phyloP scores from a whole-genome alignment of 2,113 vertebrate species.

The Vanacampus margaritifer region DNA sequence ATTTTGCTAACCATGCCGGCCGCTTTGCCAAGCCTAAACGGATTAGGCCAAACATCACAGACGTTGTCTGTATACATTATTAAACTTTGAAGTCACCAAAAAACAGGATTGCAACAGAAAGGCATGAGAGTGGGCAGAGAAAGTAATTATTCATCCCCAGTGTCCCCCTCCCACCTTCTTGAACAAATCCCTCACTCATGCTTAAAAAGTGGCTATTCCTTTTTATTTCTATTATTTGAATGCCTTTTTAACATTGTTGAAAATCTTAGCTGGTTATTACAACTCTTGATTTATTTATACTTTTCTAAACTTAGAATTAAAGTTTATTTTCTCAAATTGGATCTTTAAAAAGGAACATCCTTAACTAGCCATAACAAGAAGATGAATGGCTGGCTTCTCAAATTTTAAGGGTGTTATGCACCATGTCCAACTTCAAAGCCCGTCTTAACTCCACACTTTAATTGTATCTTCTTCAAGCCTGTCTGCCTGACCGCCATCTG shows the following conservation, averaged over 20 bases:
- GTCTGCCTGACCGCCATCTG: slow-evolving; percentile 73
- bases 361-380: slow-evolving; percentile 72
- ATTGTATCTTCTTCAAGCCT: slow-evolving; percentile 80
- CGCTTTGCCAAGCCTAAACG: slow-evolving; percentile 53
- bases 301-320: slow-evolving; percentile 64
- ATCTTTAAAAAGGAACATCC: slow-evolving; percentile 64
- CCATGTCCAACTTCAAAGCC: slow-evolving; percentile 83
- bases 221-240: slow-evolving; percentile 3
- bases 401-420: slow-evolving; percentile 72
- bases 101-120: slow-evolving; percentile 69
- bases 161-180: slow-evolving; percentile 33
- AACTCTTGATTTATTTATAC: slow-evolving; percentile 48
- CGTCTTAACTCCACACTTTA: slow-evolving; percentile 81
- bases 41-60: slow-evolving; percentile 63
- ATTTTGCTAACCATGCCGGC: slow-evolving; percentile 57
- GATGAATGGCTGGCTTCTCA: slow-evolving; percentile 67
- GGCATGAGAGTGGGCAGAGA: slow-evolving; percentile 45
- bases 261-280: slow-evolving; percentile 33
- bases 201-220: slow-evolving; percentile 42
- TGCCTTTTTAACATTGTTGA: background rate
- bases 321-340: slow-evolving; percentile 73
- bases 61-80: slow-evolving; percentile 70
- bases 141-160: slow-evolving; percentile 65
- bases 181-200: slow-evolving; percentile 24
- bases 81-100: slow-evolving; percentile 75